phyloP scores from a whole-genome alignment of 2,888 invertebrate species.

The Acrocyrtus sp. region DNA sequence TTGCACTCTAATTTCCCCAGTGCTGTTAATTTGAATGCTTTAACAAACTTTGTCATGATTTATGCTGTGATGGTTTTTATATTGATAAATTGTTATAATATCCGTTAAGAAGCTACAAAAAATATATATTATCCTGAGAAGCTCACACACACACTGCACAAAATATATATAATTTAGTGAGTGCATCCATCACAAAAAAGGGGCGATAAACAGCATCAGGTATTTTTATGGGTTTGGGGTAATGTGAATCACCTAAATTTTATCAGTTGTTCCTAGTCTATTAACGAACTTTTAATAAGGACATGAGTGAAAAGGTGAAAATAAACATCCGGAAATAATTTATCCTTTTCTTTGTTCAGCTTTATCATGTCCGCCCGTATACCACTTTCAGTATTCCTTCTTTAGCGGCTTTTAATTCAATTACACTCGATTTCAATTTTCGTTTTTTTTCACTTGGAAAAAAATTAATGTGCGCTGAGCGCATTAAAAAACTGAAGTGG shows the following conservation, averaged over 20 bases:
- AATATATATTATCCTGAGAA: too few relatives aligned
- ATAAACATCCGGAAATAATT: constrained; percentile 52
- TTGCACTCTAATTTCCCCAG: constrained; percentile 32
- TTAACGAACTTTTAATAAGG: too few relatives aligned
- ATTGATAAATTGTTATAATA: constrained; percentile 45
- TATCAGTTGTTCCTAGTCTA: background rate
- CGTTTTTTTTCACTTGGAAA: too few relatives aligned
- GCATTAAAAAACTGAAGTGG: too few relatives aligned
- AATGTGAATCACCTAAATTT: constrained; percentile 15
- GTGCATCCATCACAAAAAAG: too few relatives aligned
- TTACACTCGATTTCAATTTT: constrained; percentile 33
- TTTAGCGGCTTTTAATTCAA: constrained; percentile 44
- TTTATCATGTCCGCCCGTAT: background rate
- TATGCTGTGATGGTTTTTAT: constrained; percentile 38
- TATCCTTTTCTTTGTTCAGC: constrained; percentile 17
- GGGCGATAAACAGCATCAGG: too few relatives aligned
- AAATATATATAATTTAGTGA: too few relatives aligned
- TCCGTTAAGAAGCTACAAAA: too few relatives aligned
- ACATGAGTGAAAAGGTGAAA: constrained; percentile 30
- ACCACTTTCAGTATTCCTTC: background rate
- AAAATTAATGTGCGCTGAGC: too few relatives aligned
- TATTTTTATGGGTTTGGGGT: too few relatives aligned
- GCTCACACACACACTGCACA: too few relatives aligned
- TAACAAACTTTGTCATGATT: constrained; percentile 51
- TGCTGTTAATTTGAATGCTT: constrained; percentile 46